Evolutionary conservation across 2,888 invertebrate genomes (phyloP), one percentile per base, ranked within the genome.

Genomic region (Pyrocoelia pectoralis): DNA sequence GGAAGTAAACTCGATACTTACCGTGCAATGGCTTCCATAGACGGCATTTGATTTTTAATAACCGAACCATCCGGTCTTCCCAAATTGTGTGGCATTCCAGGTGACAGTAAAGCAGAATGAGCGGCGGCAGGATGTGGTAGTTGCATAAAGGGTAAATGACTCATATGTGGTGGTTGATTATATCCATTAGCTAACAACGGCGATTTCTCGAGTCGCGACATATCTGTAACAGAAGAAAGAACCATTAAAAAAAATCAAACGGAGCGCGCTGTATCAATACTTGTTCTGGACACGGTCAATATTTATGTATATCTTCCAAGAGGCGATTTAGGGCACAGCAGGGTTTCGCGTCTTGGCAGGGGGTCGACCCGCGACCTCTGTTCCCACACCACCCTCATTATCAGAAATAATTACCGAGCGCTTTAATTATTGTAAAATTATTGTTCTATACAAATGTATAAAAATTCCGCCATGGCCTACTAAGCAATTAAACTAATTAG

Each of bases 111-210:
- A 62, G 95, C 94, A 65, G 88, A 87, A 80, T 88, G 88, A 49
- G 87, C 87, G 64, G 86, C 84, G 56, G 89, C 88, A 55, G 89
- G 88, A 80, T 93, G 93, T 70, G 89, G 89, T 81, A 94, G 89
- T 81, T 94, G 94, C 94, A 95, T 94, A 84, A 95, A 94, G 78
- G 94, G 95, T 93, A 96, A 94, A 77, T 95, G 95, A 79, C 93
- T 93, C 81, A 94, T 91, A 65, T 93, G 93, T 61, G 95, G 95
- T 64, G 95, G 95, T 72, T 95, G 95, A 83, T 95, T 95, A 87
- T 95, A 96, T 68, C 96, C 96, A 79, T 96, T 96, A 65, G 95
- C 94, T 73, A 96, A 85, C 40, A 95, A 86, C 24, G 95, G 95
- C 14, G 95, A 94, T 82, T 96, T 95, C 82, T 96, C 95, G 88